A percentile compares a stretch with the other conserved stretches of the same genome.
Evolutionary conservation across 2,797 vertebrate genomes (phyloP).

Genomic region (Loris lydekkerianus): DNA sequence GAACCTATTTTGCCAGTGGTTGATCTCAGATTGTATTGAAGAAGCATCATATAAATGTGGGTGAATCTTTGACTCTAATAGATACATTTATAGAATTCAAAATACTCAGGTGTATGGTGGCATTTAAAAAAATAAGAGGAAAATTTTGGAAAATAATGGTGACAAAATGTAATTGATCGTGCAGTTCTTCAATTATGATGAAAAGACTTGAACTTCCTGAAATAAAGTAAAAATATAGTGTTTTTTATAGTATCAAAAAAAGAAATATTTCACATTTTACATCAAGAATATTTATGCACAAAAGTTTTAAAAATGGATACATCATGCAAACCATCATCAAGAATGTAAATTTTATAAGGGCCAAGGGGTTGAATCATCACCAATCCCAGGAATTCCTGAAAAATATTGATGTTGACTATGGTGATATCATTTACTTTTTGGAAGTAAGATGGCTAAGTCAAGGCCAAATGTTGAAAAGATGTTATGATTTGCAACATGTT

Average conservation of each 20-base stretch:
- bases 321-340: no score
- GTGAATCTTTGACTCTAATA: not conserved
- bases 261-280: no score
- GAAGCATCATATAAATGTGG: slow-evolving; percentile 28
- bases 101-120: slow-evolving; percentile 24
- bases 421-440: no score
- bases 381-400: no score
- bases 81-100: slow-evolving; percentile 17
- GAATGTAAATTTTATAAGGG: no score
- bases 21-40: slow-evolving; percentile 29
- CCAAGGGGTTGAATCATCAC: no score
- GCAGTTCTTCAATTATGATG: slow-evolving; percentile 64
- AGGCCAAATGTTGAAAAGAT: no score
- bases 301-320: no score
- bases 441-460: no score
- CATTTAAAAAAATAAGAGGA: slow-evolving; percentile 63
- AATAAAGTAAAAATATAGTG: slow-evolving; percentile 65
- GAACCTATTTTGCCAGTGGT: slow-evolving; percentile 21
- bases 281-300: no score
- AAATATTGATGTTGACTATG: no score
- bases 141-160: slow-evolving; percentile 57
- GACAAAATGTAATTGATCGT: slow-evolving; percentile 61
- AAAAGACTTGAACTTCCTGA: slow-evolving; percentile 74
- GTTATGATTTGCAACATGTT: no score
- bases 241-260: slow-evolving; percentile 50